phyloP scores from a whole-genome alignment of 1,140 invertebrate species.

The Agraylea sexmaculata region DNA sequence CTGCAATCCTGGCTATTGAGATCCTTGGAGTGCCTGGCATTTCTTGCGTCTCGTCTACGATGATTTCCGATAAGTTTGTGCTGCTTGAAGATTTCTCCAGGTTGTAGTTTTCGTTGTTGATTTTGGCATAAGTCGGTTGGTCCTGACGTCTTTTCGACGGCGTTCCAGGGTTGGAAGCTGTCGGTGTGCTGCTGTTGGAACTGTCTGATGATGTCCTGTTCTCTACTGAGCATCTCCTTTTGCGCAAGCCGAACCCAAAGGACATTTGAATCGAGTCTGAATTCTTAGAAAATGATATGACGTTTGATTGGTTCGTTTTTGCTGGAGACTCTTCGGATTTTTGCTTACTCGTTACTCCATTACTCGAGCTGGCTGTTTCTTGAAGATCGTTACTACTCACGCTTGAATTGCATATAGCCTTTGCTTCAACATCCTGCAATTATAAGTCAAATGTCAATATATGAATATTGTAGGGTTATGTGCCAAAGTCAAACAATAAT shows the following conservation, averaged over 20 bases:
- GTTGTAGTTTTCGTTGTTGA: slow-evolving; percentile 30
- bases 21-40: slow-evolving; percentile 10
- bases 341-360: no score
- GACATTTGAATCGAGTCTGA: slow-evolving; percentile 13
- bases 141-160: slow-evolving; percentile 24
- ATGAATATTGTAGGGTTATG: no score
- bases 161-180: slow-evolving; percentile 39
- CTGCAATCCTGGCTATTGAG: slow-evolving; percentile 3
- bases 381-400: no score
- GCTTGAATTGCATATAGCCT: no score
- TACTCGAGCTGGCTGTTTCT: no score
- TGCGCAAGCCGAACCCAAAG: slow-evolving; percentile 35
- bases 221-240: slow-evolving; percentile 42
- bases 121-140: slow-evolving; percentile 24
- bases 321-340: no score
- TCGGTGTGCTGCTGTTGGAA: slow-evolving; percentile 40
- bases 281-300: slow-evolving; percentile 17
- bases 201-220: slow-evolving; percentile 39
- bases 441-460: no score
- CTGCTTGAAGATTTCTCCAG: slow-evolving; percentile 32
- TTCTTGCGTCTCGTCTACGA: no score
- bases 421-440: no score
- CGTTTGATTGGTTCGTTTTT: no score
- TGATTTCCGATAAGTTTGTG: no score
- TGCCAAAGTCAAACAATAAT: no score